Percentiles rank a stretch among this genome's conserved stretches.
These are phyloP conservation scores for Eleginops maclovinus DNA, from an alignment of 2,113 vertebrate genomes.

Conservation along the genomic window DNA sequence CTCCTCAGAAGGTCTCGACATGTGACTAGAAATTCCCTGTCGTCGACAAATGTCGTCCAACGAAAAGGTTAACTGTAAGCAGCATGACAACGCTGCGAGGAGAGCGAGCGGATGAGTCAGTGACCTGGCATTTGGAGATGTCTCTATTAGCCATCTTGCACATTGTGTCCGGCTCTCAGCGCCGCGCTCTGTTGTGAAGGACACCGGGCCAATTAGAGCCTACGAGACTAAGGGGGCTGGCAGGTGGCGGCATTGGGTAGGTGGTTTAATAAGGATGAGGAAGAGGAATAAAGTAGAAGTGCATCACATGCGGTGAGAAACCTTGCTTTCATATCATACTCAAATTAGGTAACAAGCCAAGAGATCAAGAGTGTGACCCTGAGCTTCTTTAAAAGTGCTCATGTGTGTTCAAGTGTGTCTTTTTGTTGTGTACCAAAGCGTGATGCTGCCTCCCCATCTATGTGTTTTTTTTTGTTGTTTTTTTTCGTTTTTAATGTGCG, in stretches of 20 bases:
- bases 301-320: constrained; percentile 12
- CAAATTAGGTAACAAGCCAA: constrained; percentile 52
- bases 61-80: constrained; percentile 80
- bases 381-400: constrained; percentile 48
- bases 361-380: constrained; percentile 55
- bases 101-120: constrained; percentile 55
- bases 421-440: constrained; percentile 33
- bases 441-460: constrained; percentile 24
- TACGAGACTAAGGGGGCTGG: constrained; percentile 24
- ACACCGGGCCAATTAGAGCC: constrained; percentile 75
- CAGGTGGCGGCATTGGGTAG: constrained; percentile 37
- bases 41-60: constrained; percentile 68
- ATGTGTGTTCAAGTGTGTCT: constrained; percentile 21
- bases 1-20: background rate
- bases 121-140: constrained; percentile 79
- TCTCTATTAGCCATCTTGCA: constrained; percentile 72
- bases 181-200: constrained; percentile 58
- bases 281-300: constrained; percentile 13
- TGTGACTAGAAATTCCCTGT: constrained; percentile 38
- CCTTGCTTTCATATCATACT: constrained; percentile 41
- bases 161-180: constrained; percentile 46
- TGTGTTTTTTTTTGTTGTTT: constrained; percentile 57
- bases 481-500: constrained; percentile 46
- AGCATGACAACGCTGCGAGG: constrained; percentile 66
- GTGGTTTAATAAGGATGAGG: constrained; percentile 48